Evolutionary conservation across 2,797 vertebrate species (phyloP).

Genomic region (Chiloscyllium punctatum): DNA sequence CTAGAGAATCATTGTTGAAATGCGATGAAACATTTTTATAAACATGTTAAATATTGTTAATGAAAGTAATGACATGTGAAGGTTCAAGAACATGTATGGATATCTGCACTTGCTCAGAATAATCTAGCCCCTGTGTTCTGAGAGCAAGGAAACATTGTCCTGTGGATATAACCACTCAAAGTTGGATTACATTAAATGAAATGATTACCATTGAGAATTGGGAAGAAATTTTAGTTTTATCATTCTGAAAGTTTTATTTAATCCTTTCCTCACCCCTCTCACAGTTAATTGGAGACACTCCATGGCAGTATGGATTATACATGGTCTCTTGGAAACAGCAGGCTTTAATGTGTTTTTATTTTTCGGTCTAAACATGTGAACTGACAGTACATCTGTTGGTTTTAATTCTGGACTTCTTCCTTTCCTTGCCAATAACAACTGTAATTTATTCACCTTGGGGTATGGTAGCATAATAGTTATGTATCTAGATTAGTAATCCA

Average conservation of each 20-base stretch:
- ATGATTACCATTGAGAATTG: neutral
- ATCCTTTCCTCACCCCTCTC: neutral
- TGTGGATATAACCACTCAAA: neutral
- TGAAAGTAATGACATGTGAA: neutral
- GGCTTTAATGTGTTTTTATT: neutral
- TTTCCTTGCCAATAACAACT: neutral
- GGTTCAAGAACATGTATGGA: neutral
- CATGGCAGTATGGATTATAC: neutral
- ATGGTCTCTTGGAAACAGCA: neutral
- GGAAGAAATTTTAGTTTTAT: constrained; percentile 10
- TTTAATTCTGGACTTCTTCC: neutral
- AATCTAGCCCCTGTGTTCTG: neutral
- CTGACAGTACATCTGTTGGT: neutral
- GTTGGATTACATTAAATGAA: neutral
- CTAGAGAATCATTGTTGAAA: neutral
- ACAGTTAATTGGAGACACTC: neutral
- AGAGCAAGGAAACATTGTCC: neutral
- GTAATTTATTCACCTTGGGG: neutral
- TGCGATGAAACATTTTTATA: neutral
- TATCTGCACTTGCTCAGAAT: neutral
- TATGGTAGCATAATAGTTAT: neutral
- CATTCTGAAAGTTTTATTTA: neutral
- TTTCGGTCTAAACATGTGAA: neutral
- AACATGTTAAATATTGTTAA: neutral
- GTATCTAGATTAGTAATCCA: neutral